Conservation (phyloP, 2,113 vertebrate genomes). For the Vulpes vulpes region DNA sequence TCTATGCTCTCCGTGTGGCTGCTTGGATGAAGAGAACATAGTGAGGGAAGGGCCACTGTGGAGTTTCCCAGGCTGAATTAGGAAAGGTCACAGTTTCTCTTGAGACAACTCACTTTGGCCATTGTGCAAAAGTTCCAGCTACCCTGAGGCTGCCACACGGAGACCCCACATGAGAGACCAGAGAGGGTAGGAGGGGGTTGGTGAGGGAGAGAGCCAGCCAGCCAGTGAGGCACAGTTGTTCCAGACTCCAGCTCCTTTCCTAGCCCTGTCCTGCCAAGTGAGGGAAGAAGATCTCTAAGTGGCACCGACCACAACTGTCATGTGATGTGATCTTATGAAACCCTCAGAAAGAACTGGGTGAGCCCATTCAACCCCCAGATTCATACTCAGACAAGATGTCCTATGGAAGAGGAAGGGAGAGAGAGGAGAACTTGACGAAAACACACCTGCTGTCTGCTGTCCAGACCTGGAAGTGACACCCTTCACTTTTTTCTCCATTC, state of each 20-base stretch:
- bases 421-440: background rate
- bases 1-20: background rate
- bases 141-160: background rate
- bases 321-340: background rate
- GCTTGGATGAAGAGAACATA: fast-evolving
- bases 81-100: background rate
- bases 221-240: background rate
- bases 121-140: background rate
- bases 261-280: background rate
- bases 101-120: background rate
- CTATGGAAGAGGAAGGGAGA: background rate
- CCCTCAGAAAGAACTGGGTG: background rate
- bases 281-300: background rate
- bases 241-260: too few relatives aligned
- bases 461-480: background rate
- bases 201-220: background rate
- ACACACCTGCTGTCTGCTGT: background rate
- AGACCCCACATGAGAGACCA: background rate
- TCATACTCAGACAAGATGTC: background rate
- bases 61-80: background rate
- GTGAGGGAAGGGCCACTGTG: background rate
- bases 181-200: background rate
- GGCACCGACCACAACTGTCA: background rate
- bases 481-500: background rate
- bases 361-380: background rate